Evolutionary conservation across 2,888 invertebrate species (phyloP), one percentile per base, ranked within the genome.

Genomic region (Erpobdella octoculata): DNA sequence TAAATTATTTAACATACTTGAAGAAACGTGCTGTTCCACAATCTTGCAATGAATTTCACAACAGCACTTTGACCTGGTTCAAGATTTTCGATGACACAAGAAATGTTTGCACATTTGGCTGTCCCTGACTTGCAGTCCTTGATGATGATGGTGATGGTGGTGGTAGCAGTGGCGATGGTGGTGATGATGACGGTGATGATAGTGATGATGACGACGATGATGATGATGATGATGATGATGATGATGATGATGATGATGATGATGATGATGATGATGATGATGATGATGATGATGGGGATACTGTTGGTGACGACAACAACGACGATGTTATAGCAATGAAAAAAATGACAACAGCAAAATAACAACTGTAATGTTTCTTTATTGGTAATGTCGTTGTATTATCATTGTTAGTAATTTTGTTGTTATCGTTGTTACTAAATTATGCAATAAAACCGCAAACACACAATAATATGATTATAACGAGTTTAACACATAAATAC

Each of bases 21-120:
- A 28, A 69, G 58, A 33, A 69, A 69, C n/a, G 69, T 69, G 48
- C 1, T 58, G n/a, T 69, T 48, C 69, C 69, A 69, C 8, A 69
- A 37, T 28, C 69, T 69, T 3, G 69, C 25, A 15, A 53, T 36
- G 58, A 69, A 18, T 33, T 28, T 69, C 18, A 58, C 69, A 6
- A 69, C 69, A 6, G 58, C 46, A 58, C 69, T 69, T 35, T 69
- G 58, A 3, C 53, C 69, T 35, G 46, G 35, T 2, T 21, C 15
- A 21, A 69, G 3, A 33, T 53, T 58, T 18, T 46, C 69, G 21
- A 69, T 58, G 35, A 9, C 8, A 36, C 69, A 69, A 12, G 8
- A 31, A n/a, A 53, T 33, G 2, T n/a, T 58, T 0, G 31, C 53
- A 28, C 69, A 69, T 33, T 8, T 33, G 21, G 37, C 31, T 18